Evolutionary conservation across 2,113 vertebrate species (phyloP).

Genomic region (Chionomys nivalis): DNA sequence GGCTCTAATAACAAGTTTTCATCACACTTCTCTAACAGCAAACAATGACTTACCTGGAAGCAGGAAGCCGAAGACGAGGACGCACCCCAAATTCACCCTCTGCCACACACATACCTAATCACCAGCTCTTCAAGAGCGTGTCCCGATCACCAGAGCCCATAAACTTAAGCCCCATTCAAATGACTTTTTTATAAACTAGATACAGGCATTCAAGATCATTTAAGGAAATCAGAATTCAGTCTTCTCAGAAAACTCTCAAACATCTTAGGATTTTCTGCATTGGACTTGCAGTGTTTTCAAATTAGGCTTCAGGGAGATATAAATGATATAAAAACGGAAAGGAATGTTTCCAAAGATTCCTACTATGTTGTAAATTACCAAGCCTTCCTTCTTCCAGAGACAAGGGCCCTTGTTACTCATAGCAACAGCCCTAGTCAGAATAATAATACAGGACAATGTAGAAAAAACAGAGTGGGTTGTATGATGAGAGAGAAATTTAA

Average conservation of each 20-base stretch:
- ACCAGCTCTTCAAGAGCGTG: neutral
- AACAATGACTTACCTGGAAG: constrained; percentile 45
- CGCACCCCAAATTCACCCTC: neutral
- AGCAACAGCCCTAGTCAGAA: neutral
- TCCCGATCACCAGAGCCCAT: neutral
- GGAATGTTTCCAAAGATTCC: neutral
- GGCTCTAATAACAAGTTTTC: neutral
- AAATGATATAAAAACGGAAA: neutral
- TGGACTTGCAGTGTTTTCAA: neutral
- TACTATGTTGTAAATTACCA: neutral
- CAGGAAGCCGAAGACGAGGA: constrained; percentile 34
- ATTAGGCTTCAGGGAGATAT: neutral
- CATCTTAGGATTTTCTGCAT: neutral
- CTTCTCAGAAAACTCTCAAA: constrained; percentile 50
- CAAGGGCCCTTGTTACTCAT: neutral
- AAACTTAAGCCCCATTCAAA: neutral
- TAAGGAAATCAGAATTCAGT: neutral
- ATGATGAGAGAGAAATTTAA: neutral
- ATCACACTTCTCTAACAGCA: neutral
- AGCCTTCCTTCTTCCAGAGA: neutral
- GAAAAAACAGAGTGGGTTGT: accelerated
- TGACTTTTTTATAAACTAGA: constrained; percentile 2
- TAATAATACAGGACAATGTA: neutral
- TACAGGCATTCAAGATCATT: neutral
- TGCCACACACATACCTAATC: constrained; percentile 22